Conservation (phyloP, 2,888 invertebrate genomes). For the Leptopilina syphax region DNA sequence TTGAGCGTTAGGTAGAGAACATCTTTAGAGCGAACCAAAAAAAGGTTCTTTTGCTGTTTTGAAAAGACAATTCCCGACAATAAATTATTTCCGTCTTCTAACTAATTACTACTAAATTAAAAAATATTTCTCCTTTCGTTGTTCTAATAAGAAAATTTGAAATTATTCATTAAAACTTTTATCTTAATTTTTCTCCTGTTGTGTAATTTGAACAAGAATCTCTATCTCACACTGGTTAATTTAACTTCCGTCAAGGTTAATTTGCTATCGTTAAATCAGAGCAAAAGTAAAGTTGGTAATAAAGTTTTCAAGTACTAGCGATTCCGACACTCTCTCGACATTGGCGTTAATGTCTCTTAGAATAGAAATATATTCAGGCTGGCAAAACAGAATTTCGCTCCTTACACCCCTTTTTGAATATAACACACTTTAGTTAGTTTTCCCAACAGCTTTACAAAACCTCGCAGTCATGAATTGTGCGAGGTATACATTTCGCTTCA, state of each 20-base stretch:
- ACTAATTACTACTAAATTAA: too few relatives aligned
- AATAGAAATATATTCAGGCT: neutral
- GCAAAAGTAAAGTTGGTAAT: constrained; percentile 41
- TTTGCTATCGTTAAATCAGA: constrained; percentile 54
- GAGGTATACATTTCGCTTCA: neutral
- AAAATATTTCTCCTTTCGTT: too few relatives aligned
- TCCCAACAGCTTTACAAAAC: constrained; percentile 23
- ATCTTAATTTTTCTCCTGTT: too few relatives aligned
- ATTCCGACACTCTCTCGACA: constrained; percentile 17
- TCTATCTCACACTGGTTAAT: neutral
- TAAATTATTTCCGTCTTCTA: too few relatives aligned
- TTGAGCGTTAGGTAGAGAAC: too few relatives aligned
- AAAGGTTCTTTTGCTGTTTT: too few relatives aligned
- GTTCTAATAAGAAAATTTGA: too few relatives aligned
- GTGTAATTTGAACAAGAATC: neutral
- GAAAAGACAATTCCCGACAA: too few relatives aligned
- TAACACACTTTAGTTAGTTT: constrained; percentile 26
- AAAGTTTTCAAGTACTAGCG: constrained; percentile 23
- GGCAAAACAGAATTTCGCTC: constrained; percentile 16
- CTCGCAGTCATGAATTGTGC: constrained; percentile 2
- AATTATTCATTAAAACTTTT: too few relatives aligned
- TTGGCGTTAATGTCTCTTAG: constrained; percentile 33
- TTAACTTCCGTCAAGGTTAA: constrained; percentile 52
- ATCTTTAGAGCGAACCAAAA: too few relatives aligned
- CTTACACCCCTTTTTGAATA: neutral